Conservation (phyloP, 2,797 vertebrate genomes). For the Muscicapa striata region DNA sequence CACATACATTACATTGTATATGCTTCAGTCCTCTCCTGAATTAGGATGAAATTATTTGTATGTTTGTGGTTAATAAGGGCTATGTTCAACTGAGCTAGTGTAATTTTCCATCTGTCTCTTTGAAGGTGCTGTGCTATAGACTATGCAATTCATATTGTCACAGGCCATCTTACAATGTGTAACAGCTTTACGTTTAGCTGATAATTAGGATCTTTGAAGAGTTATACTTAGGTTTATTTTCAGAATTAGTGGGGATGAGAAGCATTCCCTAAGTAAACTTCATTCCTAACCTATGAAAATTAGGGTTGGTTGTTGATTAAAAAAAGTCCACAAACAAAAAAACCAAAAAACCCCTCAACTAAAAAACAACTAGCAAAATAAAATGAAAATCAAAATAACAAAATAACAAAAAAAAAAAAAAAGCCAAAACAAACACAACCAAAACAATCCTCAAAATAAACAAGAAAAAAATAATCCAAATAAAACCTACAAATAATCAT, state of each 20-base stretch:
- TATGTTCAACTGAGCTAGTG: neutral
- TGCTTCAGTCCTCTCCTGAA: neutral
- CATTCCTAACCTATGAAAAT: neutral
- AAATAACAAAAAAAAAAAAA: rapidly evolving
- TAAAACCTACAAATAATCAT: neutral
- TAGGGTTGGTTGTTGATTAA: neutral
- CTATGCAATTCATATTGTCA: neutral
- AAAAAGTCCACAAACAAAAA: neutral
- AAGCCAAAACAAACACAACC: too few relatives aligned
- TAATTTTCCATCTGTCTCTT: neutral
- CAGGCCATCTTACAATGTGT: neutral
- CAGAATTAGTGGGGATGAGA: neutral
- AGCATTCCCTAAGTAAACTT: neutral
- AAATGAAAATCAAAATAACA: neutral
- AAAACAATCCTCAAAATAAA: neutral
- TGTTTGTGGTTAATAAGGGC: neutral
- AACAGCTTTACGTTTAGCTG: neutral
- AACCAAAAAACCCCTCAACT: too few relatives aligned
- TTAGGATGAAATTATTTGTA: neutral
- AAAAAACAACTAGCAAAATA: rapidly evolving
- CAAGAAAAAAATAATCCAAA: neutral
- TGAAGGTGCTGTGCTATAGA: neutral
- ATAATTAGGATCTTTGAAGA: neutral
- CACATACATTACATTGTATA: neutral
- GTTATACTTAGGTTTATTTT: neutral